Percentiles rank a stretch among this genome's conserved stretches.
phyloP scores from a whole-genome alignment of 2,113 vertebrate genomes.

The Hippocampus barbouri region DNA sequence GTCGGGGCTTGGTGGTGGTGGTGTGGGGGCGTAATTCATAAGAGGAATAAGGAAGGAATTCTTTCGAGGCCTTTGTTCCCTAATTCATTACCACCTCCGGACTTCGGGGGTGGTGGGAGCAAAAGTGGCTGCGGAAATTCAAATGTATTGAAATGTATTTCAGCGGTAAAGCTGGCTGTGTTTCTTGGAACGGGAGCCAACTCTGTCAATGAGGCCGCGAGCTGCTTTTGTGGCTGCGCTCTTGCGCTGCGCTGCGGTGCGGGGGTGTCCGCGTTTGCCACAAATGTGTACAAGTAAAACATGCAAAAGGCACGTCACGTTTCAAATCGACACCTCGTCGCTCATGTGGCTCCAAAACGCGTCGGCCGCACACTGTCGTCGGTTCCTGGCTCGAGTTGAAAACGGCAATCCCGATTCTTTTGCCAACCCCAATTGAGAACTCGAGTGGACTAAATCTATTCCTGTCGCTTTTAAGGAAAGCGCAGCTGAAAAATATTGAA shows the following conservation, averaged over 20 bases:
- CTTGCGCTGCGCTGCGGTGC: neutral
- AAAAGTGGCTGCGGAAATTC: constrained; percentile 69
- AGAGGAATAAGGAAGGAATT: constrained; percentile 52
- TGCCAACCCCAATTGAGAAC: too few species aligned
- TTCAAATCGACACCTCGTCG: neutral
- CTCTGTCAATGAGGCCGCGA: constrained; percentile 57
- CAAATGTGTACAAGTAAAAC: constrained; percentile 38
- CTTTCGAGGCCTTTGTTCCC: constrained; percentile 65
- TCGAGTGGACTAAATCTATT: too few species aligned
- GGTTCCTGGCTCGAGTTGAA: neutral
- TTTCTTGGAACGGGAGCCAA: constrained; percentile 54
- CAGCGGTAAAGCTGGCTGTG: constrained; percentile 62
- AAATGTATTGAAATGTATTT: constrained; percentile 73
- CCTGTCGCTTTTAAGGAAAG: too few species aligned
- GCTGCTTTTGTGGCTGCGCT: constrained; percentile 50
- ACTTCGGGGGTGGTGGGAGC: constrained; percentile 15
- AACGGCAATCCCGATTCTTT: neutral
- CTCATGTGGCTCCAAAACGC: neutral
- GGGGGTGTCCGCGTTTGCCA: constrained; percentile 47
- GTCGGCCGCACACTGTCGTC: neutral
- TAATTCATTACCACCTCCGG: constrained; percentile 67
- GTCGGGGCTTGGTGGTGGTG: constrained; percentile 18
- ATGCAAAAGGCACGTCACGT: neutral
- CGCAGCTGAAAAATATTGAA: too few species aligned
- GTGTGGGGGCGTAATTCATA: constrained; percentile 53